These are phyloP conservation scores for Chironomus tentans DNA, from an alignment of 2,888 invertebrate genomes.

Conservation along the genomic window DNA sequence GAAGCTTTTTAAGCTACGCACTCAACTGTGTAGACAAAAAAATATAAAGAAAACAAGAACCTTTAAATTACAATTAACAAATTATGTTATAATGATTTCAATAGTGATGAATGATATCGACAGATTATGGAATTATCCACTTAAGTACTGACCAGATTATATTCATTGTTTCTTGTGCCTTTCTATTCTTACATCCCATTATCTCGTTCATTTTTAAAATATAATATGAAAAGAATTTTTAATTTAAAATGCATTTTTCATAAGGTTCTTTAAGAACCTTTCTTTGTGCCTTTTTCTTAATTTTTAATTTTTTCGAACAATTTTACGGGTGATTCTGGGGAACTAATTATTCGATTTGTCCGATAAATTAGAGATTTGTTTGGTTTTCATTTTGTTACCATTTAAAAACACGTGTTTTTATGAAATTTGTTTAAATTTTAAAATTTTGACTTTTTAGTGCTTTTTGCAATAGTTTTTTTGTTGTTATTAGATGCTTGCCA, in stretches of 20 bases:
- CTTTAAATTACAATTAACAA: constrained; percentile 17
- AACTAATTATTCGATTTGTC: too few species aligned
- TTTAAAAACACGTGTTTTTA: too few species aligned
- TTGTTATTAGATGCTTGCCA: too few species aligned
- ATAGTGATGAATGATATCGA: constrained; percentile 15
- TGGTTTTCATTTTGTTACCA: too few species aligned
- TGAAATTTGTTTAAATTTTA: too few species aligned
- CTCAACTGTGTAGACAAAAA: neutral
- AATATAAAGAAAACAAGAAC: neutral
- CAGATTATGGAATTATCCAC: neutral
- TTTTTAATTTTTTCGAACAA: too few species aligned
- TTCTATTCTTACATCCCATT: neutral
- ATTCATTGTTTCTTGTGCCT: neutral
- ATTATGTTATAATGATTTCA: constrained; percentile 27
- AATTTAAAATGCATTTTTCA: constrained; percentile 26
- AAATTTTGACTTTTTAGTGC: too few species aligned
- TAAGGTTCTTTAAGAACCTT: neutral
- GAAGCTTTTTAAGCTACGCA: neutral
- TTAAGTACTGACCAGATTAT: neutral
- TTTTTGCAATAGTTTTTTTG: too few species aligned
- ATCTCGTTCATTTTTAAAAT: neutral
- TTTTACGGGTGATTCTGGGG: too few species aligned
- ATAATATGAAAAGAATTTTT: constrained; percentile 7
- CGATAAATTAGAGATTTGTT: too few species aligned
- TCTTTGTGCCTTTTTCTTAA: neutral